These are phyloP conservation scores for Ginglymostoma cirratum DNA, from an alignment of 2,113 vertebrate species.

Conservation along the genomic window DNA sequence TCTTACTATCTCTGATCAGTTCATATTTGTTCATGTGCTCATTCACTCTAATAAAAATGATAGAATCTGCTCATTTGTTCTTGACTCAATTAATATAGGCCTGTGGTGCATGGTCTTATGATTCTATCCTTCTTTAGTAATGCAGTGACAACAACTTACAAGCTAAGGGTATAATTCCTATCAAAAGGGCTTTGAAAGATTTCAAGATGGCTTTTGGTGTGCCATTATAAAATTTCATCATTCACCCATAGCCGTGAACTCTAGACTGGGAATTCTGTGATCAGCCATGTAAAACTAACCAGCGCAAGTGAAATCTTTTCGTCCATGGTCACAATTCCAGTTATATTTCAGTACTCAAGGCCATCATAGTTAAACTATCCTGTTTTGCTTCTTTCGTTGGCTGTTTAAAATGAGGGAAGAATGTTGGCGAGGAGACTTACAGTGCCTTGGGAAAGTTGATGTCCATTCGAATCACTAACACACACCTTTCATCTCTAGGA, in stretches of 20 bases:
- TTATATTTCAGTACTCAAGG: neutral
- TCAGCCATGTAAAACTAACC: neutral
- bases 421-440: neutral
- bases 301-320: neutral
- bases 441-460: neutral
- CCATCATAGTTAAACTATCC: neutral
- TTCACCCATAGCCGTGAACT: neutral
- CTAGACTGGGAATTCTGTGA: neutral
- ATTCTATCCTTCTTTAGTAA: neutral
- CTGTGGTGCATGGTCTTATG: neutral
- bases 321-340: neutral
- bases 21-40: neutral
- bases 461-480: neutral
- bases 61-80: neutral
- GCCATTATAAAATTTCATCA: neutral
- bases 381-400: neutral
- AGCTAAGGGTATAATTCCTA: neutral
- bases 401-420: neutral
- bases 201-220: neutral
- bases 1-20: neutral
- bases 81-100: neutral
- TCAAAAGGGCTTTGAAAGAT: neutral
- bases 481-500: neutral
- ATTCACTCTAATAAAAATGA: neutral
- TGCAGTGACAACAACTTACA: neutral